Conservation (phyloP, 2,113 vertebrate genomes). For the Cricetomys ansorgei region DNA sequence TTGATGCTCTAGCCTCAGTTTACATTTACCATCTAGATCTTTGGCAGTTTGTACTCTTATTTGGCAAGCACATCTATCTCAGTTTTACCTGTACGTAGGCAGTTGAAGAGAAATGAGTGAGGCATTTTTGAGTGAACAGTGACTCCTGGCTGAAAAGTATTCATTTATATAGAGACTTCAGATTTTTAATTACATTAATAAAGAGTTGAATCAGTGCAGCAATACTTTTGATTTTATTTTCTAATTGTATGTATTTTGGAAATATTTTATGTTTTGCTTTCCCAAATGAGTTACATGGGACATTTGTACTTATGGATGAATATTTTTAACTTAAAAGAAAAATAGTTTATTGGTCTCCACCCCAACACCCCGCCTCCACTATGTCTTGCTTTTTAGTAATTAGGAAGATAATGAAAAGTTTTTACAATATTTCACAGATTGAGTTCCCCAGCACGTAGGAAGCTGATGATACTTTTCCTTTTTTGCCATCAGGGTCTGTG, state of each 20-base stretch:
- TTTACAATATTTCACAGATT: neutral
- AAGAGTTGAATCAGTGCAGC: conserved; percentile 44
- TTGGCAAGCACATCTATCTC: conserved; percentile 15
- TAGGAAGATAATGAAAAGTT: conserved; percentile 37
- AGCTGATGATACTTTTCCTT: conserved; percentile 46
- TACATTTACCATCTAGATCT: conserved; percentile 43
- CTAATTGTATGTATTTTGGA: conserved; percentile 60
- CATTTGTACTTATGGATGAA: conserved; percentile 57
- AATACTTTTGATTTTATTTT: conserved; percentile 60
- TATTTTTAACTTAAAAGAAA: conserved; percentile 60
- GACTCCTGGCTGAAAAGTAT: conserved; percentile 4
- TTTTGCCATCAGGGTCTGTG: conserved; percentile 53
- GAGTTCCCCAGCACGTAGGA: neutral
- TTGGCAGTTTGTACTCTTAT: conserved; percentile 43
- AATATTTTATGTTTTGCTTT: conserved; percentile 52
- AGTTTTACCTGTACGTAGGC: conserved; percentile 25
- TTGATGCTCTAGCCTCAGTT: conserved; percentile 17
- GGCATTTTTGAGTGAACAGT: conserved; percentile 10
- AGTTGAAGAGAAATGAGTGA: conserved; percentile 41
- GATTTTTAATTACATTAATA: conserved; percentile 56
- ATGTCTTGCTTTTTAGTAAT: conserved; percentile 45
- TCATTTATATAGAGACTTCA: conserved; percentile 23
- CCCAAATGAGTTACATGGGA: conserved; percentile 18
- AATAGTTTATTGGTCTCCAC: conserved; percentile 31
- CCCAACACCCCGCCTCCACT: neutral